phyloP scores from a whole-genome alignment of 1,140 invertebrate species.

The Drosophila tani region DNA sequence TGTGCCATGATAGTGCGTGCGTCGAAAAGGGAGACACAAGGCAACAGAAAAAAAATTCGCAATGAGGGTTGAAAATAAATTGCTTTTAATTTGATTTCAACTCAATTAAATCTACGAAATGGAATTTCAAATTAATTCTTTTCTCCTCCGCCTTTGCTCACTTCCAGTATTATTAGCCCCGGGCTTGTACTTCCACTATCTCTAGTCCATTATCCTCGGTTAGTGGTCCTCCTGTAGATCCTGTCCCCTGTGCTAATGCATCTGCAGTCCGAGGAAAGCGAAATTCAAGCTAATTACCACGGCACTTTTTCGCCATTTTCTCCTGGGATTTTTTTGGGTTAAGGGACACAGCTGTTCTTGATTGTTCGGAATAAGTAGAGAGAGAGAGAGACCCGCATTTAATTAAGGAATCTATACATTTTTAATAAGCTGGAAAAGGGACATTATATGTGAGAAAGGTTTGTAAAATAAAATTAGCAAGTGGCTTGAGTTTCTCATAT shows the following conservation, averaged over 20 bases:
- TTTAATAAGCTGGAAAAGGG: neutral
- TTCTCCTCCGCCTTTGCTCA: conserved; percentile 38
- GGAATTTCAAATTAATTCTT: conserved; percentile 84
- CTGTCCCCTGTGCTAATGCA: conserved; percentile 36
- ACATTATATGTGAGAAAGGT: too few relatives aligned
- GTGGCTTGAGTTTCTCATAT: too few relatives aligned
- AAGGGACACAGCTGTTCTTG: conserved; percentile 56
- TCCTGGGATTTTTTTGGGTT: conserved; percentile 7
- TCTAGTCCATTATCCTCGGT: conserved; percentile 32
- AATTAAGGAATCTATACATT: neutral
- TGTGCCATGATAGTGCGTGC: conserved; percentile 58
- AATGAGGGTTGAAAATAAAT: conserved; percentile 84
- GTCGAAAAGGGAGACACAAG: conserved; percentile 30
- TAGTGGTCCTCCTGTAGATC: conserved; percentile 3
- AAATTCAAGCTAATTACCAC: conserved; percentile 64
- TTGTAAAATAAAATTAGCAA: too few relatives aligned
- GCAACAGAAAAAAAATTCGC: conserved; percentile 68
- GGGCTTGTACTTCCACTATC: neutral
- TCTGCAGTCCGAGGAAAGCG: conserved; percentile 20
- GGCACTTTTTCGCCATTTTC: neutral
- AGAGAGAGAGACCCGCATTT: neutral
- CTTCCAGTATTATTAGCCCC: conserved; percentile 36
- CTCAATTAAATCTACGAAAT: conserved; percentile 85
- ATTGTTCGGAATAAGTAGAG: conserved; percentile 6
- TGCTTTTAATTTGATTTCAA: conserved; percentile 85